phyloP scores from a whole-genome alignment of 2,888 invertebrate species.

The Aporophyla nigra region DNA sequence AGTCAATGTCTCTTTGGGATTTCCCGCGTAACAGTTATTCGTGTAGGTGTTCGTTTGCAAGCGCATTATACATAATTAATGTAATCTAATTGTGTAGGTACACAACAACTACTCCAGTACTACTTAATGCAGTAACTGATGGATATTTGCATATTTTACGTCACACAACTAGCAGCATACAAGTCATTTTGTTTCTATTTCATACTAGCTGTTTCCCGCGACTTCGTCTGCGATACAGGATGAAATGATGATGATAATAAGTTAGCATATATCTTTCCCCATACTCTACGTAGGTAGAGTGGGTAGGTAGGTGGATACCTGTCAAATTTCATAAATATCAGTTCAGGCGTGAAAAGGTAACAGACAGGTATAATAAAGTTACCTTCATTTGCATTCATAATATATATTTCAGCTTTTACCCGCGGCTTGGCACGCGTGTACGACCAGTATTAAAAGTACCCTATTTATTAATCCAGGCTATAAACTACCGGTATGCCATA shows the following conservation, averaged over 20 bases:
- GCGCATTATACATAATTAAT: constrained; percentile 14
- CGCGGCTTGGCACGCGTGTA: too few species aligned
- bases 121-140: constrained; percentile 15
- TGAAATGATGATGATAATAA: background rate
- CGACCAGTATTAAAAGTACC: too few species aligned
- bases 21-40: constrained; percentile 7
- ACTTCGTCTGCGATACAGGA: background rate
- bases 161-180: background rate
- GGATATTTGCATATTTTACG: constrained; percentile 22
- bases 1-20: constrained; percentile 15
- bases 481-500: too few species aligned
- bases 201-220: background rate
- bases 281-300: too few species aligned
- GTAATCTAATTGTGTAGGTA: constrained; percentile 4
- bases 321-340: too few species aligned
- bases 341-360: too few species aligned
- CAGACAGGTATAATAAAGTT: too few species aligned
- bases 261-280: background rate
- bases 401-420: too few species aligned
- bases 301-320: too few species aligned
- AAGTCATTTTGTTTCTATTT: constrained; percentile 1
- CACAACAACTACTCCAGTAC: constrained; percentile 6
- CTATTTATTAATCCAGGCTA: too few species aligned
- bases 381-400: too few species aligned
- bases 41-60: background rate